A percentile compares a stretch with the other conserved stretches of the same genome.
These are phyloP conservation scores for Trichechus manatus DNA, from an alignment of 2,113 vertebrate genomes.

Conservation along the genomic window DNA sequence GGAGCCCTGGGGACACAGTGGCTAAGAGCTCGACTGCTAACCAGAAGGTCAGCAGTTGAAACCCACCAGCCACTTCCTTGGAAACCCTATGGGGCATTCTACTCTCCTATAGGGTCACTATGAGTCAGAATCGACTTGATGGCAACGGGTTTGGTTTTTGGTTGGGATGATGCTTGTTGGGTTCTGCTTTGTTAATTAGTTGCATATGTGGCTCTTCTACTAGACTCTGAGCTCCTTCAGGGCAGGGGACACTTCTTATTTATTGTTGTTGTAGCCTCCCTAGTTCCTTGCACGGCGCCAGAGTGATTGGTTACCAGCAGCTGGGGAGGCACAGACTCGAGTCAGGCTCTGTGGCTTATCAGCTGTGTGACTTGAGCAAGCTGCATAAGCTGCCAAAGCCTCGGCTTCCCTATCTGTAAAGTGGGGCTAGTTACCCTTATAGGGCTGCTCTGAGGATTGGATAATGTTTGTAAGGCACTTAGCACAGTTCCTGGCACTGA, in stretches of 20 bases:
- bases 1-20: too few relatives aligned
- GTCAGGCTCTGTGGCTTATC: background rate
- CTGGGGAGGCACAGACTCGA: background rate
- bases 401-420: background rate
- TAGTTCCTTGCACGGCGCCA: background rate
- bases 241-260: background rate
- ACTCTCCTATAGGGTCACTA: too few relatives aligned
- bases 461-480: background rate
- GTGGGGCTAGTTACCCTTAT: background rate
- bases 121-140: too few relatives aligned
- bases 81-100: too few relatives aligned
- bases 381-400: background rate
- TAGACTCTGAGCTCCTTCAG: background rate
- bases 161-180: background rate
- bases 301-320: background rate
- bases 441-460: background rate
- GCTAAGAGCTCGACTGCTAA: too few relatives aligned
- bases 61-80: too few relatives aligned
- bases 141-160: too few relatives aligned
- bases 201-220: background rate
- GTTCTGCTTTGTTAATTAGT: background rate
- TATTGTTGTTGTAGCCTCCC: background rate
- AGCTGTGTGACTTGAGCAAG: background rate
- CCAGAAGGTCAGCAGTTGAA: too few relatives aligned
- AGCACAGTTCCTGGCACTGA: background rate